phyloP scores from a whole-genome alignment of 1,140 invertebrate genomes.

The Hypothenemus hampei region DNA sequence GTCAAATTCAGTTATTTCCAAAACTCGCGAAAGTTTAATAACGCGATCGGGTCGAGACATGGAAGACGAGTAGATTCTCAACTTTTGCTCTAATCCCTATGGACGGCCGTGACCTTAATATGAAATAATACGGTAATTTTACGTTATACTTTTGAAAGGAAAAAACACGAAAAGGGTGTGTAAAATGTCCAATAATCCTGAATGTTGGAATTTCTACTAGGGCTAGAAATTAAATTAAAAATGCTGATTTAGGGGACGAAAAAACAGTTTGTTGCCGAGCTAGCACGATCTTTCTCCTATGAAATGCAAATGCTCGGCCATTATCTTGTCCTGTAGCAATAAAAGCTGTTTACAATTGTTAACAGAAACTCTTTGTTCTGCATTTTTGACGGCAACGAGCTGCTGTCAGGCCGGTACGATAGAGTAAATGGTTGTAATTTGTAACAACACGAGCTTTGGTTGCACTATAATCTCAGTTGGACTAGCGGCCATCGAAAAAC shows the following conservation, averaged over 20 bases:
- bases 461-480: conserved; percentile 1
- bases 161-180: conserved; percentile 16
- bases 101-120: conserved; percentile 13
- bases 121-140: conserved; percentile 16
- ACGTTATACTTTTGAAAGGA: conserved; percentile 3
- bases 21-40: conserved; percentile 12
- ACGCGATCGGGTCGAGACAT: conserved; percentile 4
- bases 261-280: background rate
- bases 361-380: conserved; percentile 9
- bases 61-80: too few species aligned
- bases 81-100: background rate
- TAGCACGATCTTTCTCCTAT: background rate
- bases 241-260: background rate
- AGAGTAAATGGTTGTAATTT: conserved; percentile 12
- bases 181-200: background rate
- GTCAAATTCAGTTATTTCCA: conserved; percentile 12
- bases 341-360: conserved; percentile 8
- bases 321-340: conserved; percentile 3
- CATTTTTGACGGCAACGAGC: conserved; percentile 4
- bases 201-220: background rate
- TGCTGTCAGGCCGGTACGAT: conserved; percentile 6
- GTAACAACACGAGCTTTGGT: background rate
- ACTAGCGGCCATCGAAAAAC: too few species aligned
- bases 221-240: background rate
- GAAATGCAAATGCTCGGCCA: background rate